Base-by-base conservation (phyloP, 1,140 invertebrate species). In the Aphidius ervi region DNA sequence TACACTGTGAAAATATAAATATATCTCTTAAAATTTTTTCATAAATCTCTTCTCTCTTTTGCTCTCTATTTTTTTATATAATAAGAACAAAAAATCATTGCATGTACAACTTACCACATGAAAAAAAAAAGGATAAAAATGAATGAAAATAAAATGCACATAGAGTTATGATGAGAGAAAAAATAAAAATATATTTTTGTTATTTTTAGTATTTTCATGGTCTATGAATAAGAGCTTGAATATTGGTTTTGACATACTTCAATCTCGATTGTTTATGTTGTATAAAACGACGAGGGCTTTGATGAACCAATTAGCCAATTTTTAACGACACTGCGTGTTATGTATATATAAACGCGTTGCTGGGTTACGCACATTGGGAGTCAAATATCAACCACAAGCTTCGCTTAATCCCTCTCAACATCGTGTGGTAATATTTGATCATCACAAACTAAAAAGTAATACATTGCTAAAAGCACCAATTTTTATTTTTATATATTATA, bases 281-380 rank as follows among this genome's bases (percentile, higher is more conserved):
- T 63, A 63, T 59, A 63, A 67, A 67, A 55, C 55, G 60, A 61
- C 62, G 65, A 55, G 58, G 62, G 68, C 63, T 70, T 70, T 73
- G 68, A 73, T 68, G 71, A 70, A 71, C 66, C 69, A 73, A 73
- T 73, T 72, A 73, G 64, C 66, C 64, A 65, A 65, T 73, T 73
- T 73, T 72, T 69, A 71, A 73, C 68, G 70, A 67, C 67, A 64
- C 66, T 58, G 65, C 62, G 65, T 64, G 61, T 54, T 37, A 40
- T 41, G 52, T 41, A n/a, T 5, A 39, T 54, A 41, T 40, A 16
- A 54, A 16, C 55, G n/a, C 31, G 10, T 10, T 65, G 65, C 68
- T 66, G 68, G 67, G 37, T 58, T 41, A 52, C 31, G 58, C 60
- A 62, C 59, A 61, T 64, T 58, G 61, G 43, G 67, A 70, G 67